Base-by-base conservation (phyloP, 1,140 invertebrate species). In the Cecropterus lyciades region DNA sequence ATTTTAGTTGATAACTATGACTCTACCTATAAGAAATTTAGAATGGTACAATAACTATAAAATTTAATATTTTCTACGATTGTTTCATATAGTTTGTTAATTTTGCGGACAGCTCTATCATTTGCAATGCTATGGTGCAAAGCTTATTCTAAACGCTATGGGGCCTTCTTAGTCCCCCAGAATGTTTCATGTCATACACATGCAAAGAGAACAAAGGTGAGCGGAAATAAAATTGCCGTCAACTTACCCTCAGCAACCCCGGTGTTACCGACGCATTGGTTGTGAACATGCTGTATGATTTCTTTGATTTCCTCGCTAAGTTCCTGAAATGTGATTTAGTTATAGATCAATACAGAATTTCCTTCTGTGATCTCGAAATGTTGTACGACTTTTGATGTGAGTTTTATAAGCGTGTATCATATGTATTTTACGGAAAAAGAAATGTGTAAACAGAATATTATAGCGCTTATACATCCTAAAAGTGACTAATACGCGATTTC, bases 291-390 rank as follows among this genome's bases (percentile, higher is more conserved):
- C 66, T 84, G 74, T 77, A 93, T 87, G 84, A 93, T 92, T 86
- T 93, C 92, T 84, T 85, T 82, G 81, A 93, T 91, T 85, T 93
- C 92, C 37, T 92, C 91, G 69, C 90, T 90, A 74, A 93, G 86
- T 70, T 90, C 85, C 92, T 93, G 78, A 70, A 89, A 77, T 65
- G 79, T 64, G 73, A 77, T 82, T 79, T 65, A 67, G 45, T 75
- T 75, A 48, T 57, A 65, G 69, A 75, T 69, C 62, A 72, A 72
- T 73, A 73, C 73, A 68, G 67, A 65, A 65, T 67, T 48, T 57
- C 20, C 51, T 69, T 72, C 59, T 30, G 30, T 43, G 45, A 70
- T 72, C 70, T 56, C 53, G 10, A 15, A 60, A 48, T 11, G 24
- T 48, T 46, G 7, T 30, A 6, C 20, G 13, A 43, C 40, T 43